These are phyloP conservation scores for Deroplatys truncata DNA, from an alignment of 2,888 invertebrate genomes.

Conservation along the genomic window DNA sequence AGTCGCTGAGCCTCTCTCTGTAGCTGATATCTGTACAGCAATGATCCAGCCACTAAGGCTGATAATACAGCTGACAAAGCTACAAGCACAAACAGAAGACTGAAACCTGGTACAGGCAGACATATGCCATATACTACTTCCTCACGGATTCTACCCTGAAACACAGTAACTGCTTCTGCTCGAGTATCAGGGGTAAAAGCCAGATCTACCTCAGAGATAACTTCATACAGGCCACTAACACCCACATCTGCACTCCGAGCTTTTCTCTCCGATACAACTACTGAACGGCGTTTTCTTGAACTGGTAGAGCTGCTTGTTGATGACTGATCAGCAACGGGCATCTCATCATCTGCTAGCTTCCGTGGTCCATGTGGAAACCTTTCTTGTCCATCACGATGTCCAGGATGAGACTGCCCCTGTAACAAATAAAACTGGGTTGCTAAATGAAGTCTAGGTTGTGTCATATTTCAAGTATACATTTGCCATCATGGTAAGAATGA, in stretches of 20 bases:
- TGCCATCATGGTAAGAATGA: no score
- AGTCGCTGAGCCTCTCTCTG: constrained; percentile 58
- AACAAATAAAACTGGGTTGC: background rate
- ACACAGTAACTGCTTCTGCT: constrained; percentile 79
- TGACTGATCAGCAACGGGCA: constrained; percentile 39
- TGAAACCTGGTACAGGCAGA: constrained; percentile 84
- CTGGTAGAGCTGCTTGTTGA: constrained; percentile 34
- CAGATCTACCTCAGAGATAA: constrained; percentile 86
- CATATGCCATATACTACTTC: constrained; percentile 90
- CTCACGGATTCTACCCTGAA: constrained; percentile 81
- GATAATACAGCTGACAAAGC: constrained; percentile 84
- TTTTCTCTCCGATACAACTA: constrained; percentile 65
- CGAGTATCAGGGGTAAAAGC: constrained; percentile 81
- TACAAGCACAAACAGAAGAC: constrained; percentile 81
- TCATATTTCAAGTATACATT: no score
- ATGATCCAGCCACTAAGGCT: constrained; percentile 77
- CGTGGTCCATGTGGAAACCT: constrained; percentile 77
- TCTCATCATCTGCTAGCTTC: constrained; percentile 52
- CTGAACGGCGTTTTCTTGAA: constrained; percentile 57
- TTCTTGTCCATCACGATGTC: constrained; percentile 53
- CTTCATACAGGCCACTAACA: constrained; percentile 84
- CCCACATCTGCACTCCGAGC: constrained; percentile 82
- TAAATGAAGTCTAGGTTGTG: no score
- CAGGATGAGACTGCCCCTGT: constrained; percentile 47
- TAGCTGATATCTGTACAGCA: constrained; percentile 72